phyloP scores from a whole-genome alignment of 2,888 invertebrate genomes.

The Eupeodes latifasciatus region DNA sequence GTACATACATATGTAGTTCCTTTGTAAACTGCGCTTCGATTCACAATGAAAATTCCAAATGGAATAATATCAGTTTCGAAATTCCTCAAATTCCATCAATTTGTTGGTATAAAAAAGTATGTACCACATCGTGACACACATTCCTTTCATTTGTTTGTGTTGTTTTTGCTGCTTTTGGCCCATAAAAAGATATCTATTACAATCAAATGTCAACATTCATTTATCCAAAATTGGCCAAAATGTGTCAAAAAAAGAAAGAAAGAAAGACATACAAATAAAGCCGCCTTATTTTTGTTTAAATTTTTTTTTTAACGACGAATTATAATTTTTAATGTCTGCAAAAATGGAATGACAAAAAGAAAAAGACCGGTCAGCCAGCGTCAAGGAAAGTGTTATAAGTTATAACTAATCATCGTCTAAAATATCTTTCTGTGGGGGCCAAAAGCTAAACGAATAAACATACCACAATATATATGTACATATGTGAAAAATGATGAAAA shows the following conservation, averaged over 20 bases:
- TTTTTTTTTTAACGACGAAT: constrained; percentile 42
- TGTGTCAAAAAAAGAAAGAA: constrained; percentile 13
- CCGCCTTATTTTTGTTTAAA: constrained; percentile 23
- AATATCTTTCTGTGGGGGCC: constrained; percentile 46
- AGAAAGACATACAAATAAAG: constrained; percentile 46
- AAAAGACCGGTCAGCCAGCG: constrained; percentile 27
- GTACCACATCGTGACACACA: neutral
- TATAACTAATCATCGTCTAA: constrained; percentile 49
- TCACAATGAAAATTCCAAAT: neutral
- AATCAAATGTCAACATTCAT: constrained; percentile 50
- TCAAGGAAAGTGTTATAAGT: constrained; percentile 68
- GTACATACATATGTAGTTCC: too few species aligned
- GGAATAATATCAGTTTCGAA: neutral
- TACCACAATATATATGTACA: neutral
- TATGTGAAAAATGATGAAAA: constrained; percentile 40
- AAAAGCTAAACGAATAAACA: constrained; percentile 14
- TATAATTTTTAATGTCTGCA: constrained; percentile 57
- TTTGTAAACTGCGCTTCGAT: too few species aligned
- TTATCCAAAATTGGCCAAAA: constrained; percentile 44
- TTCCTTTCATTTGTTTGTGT: constrained; percentile 3
- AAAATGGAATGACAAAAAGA: constrained; percentile 1
- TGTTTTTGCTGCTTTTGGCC: neutral
- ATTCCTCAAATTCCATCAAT: constrained; percentile 20
- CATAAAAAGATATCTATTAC: constrained; percentile 42
- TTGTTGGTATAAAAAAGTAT: too few species aligned